Conservation (phyloP, 2,888 invertebrate genomes). For the Hypomecis punctinalis region DNA sequence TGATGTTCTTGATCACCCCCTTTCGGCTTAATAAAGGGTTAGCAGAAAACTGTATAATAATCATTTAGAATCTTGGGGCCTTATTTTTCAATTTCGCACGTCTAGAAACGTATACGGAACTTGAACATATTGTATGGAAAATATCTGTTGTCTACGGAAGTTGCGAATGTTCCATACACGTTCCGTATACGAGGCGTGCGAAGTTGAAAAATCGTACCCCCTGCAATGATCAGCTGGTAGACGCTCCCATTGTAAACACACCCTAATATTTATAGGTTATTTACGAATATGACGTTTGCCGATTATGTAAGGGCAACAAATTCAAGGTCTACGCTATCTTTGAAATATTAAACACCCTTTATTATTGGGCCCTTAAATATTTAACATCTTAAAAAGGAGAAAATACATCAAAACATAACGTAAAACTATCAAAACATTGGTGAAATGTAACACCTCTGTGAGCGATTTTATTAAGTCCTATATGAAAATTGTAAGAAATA, state of each 20-base stretch:
- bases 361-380: conserved; percentile 9
- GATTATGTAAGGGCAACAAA: conserved; percentile 80
- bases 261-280: conserved; percentile 69
- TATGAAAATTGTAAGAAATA: neutral
- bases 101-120: no score
- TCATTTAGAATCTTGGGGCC: no score
- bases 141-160: no score
- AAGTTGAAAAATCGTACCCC: no score
- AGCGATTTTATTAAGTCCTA: neutral
- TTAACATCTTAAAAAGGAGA: conserved; percentile 7
- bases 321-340: conserved; percentile 54
- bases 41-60: no score
- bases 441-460: conserved; percentile 5
- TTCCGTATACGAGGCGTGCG: no score
- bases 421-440: conserved; percentile 50
- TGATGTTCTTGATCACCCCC: no score
- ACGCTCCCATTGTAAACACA: conserved; percentile 40
- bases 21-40: no score
- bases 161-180: no score
- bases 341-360: conserved; percentile 30
- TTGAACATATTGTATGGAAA: no score
- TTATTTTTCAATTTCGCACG: no score
- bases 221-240: conserved; percentile 22
- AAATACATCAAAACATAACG: conserved; percentile 16
- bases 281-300: conserved; percentile 69